phyloP scores from a whole-genome alignment of 1,140 invertebrate genomes.

The Temnothorax curvispinosus region DNA sequence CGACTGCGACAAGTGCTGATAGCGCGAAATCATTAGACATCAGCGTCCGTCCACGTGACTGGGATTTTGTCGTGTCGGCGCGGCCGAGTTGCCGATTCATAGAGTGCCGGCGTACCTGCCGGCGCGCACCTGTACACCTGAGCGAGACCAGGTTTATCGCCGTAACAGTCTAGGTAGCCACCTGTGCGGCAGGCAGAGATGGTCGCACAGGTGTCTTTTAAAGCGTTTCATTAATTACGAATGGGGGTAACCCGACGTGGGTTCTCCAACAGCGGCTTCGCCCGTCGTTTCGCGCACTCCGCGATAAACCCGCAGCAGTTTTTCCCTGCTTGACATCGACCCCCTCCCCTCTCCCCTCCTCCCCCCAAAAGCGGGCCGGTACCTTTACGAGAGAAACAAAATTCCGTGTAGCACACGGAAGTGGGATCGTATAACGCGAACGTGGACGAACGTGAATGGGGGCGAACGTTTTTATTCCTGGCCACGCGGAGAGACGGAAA shows the following conservation, averaged over 20 bases:
- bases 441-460: neutral
- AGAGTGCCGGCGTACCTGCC: conserved; percentile 67
- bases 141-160: conserved; percentile 70
- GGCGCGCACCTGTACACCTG: conserved; percentile 69
- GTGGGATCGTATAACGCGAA: conserved; percentile 11
- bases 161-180: conserved; percentile 73
- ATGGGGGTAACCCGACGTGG: conserved; percentile 75
- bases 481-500: neutral
- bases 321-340: conserved; percentile 66
- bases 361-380: conserved; percentile 49
- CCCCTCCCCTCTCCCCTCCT: neutral
- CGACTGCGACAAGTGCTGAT: neutral
- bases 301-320: conserved; percentile 51
- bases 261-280: conserved; percentile 22
- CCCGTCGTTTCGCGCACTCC: conserved; percentile 13
- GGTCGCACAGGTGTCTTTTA: conserved; percentile 83
- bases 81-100: conserved; percentile 68
- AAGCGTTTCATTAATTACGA: conserved; percentile 84
- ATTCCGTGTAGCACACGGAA: conserved; percentile 18
- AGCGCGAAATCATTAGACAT: neutral
- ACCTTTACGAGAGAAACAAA: conserved; percentile 3
- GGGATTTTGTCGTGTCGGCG: conserved; percentile 63
- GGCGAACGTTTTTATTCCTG: conserved; percentile 14
- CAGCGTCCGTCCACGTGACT: conserved; percentile 33
- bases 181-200: conserved; percentile 77